Evolutionary conservation across 2,797 vertebrate genomes (phyloP), one percentile per base, ranked within the genome.

Genomic region (Hirundo rustica): DNA sequence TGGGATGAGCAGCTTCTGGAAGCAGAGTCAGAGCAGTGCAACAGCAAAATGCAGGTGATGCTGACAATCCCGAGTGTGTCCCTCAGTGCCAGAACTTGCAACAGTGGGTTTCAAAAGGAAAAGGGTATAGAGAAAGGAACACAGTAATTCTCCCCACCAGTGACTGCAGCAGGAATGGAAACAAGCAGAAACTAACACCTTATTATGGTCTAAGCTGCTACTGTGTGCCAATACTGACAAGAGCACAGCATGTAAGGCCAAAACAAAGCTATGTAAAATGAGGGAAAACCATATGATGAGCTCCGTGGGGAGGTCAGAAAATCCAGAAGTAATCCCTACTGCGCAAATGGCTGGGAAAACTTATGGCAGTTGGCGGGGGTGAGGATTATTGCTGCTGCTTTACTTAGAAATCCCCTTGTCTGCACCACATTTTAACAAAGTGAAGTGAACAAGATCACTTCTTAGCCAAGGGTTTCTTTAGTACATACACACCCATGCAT

Each of bases 41-140:
- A 23, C 13, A 54, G 55, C 1, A 13, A 61, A 65, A 34, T 25
- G 21, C 42, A 68, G 36, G 54, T 2, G 2, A 80, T 2, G 3
- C 22, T 89, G 70, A 30, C 26, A 66, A 51, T 22, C 26, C 40
- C 0, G 0, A 42, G 12, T 0, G 1, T 60, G 85, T 55, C 34
- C 27, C 67, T 40, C n/a, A 16, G 7, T 81, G 68, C 72, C 61
- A 81, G 47, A 16, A 34, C n/a, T 0, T 72, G 57, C 44, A 66
- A 53, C 12, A 73, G 55, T 3, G 3, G 13, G 18, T 36, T 82
- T 76, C 26, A 40, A 68, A 88, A 61, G 25, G 64, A 55, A 73
- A 78, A 8, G 19, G 19, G 13, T 11, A 32, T 4, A 76, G 30
- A 47, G 73, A 68, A 77, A 54, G 36, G 62, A 85, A n/a, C n/a